Conservation (phyloP, 1,140 invertebrate genomes). For the Tetramorium parvispinum region DNA sequence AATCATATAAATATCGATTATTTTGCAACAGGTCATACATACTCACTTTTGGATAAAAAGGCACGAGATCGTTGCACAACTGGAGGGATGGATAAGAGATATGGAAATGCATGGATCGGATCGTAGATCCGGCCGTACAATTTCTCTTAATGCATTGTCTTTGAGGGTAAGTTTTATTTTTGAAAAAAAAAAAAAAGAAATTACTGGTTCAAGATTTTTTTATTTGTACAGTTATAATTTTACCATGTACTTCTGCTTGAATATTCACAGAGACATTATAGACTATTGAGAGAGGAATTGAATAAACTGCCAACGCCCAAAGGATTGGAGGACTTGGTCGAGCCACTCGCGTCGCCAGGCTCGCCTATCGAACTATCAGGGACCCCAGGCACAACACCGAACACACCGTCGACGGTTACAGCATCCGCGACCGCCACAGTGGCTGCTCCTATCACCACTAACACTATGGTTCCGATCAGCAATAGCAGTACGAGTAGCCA, state of each 20-base stretch:
- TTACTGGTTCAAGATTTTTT: background rate
- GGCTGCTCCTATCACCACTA: conserved; percentile 72
- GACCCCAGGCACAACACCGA: conserved; percentile 80
- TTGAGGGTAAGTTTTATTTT: conserved; percentile 87
- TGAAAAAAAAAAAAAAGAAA: background rate
- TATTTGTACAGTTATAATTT: background rate
- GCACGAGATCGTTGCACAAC: conserved; percentile 95
- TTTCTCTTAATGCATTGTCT: conserved; percentile 91
- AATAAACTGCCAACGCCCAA: conserved; percentile 91
- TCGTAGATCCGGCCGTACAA: conserved; percentile 90
- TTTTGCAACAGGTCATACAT: conserved; percentile 91
- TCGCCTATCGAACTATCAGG: conserved; percentile 80
- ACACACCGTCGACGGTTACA: conserved; percentile 76
- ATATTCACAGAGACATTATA: conserved; percentile 90
- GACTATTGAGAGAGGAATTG: conserved; percentile 92
- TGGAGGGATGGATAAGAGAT: conserved; percentile 96
- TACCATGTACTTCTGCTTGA: background rate
- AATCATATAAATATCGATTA: background rate
- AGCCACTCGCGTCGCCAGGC: conserved; percentile 86
- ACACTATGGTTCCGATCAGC: conserved; percentile 64
- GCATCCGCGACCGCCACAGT: conserved; percentile 49
- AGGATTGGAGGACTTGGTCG: conserved; percentile 90
- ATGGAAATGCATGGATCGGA: conserved; percentile 91
- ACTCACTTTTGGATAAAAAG: conserved; percentile 98
- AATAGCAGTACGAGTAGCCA: conserved; percentile 80